Evolutionary conservation across 1,140 invertebrate species (phyloP).

Genomic region (Rhopalosiphum padi): DNA sequence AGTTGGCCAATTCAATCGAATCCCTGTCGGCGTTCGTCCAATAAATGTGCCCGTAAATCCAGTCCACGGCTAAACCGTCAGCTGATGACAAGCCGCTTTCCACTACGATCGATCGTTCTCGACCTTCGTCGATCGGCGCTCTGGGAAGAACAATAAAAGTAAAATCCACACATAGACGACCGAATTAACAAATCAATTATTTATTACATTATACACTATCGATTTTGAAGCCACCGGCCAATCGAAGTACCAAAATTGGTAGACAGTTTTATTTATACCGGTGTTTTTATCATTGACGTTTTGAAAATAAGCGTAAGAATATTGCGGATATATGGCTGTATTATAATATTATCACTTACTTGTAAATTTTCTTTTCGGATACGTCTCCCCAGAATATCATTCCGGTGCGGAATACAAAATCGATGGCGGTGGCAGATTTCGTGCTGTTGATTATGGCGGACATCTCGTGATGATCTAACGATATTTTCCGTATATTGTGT

Average conservation of each 20-base stretch:
- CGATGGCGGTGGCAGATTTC: constrained; percentile 86
- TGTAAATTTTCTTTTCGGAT: constrained; percentile 69
- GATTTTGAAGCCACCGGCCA: not conserved
- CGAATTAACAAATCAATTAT: not conserved
- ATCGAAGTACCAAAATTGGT: too few species aligned
- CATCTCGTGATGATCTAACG: constrained; percentile 83
- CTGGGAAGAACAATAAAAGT: constrained; percentile 63
- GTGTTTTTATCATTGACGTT: too few species aligned
- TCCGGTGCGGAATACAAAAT: constrained; percentile 82
- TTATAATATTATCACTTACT: constrained; percentile 58
- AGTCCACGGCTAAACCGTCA: constrained; percentile 82
- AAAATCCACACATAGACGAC: too few species aligned
- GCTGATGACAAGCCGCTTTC: constrained; percentile 79
- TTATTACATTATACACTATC: not conserved
- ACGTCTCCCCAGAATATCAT: constrained; percentile 89
- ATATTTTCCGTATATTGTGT: constrained; percentile 82
- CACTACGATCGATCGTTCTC: constrained; percentile 81
- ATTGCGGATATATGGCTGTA: not conserved
- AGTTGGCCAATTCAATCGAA: constrained; percentile 86
- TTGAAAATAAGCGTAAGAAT: too few species aligned
- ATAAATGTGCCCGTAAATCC: constrained; percentile 88
- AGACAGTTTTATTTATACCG: not conserved
- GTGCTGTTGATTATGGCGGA: constrained; percentile 82
- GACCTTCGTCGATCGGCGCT: constrained; percentile 90
- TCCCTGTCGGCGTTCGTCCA: constrained; percentile 94